Percentiles rank a stretch among this genome's conserved stretches.
Evolutionary conservation across 2,888 invertebrate species (phyloP).

Genomic region (Dilophus febrilis): DNA sequence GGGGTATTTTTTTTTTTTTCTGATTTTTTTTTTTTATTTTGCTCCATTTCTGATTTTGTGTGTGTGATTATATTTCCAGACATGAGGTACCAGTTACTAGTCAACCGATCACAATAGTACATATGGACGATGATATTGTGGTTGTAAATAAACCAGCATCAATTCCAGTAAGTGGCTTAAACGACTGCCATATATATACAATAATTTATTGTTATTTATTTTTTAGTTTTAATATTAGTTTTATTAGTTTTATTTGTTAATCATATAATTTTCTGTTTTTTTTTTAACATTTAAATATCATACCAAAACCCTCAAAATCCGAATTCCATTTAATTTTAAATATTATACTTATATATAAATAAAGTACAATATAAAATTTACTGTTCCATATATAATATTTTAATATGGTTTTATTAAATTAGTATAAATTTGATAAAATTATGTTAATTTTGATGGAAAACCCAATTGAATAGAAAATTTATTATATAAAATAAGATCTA

Average conservation of each 20-base stretch:
- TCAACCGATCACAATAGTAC: slow-evolving; percentile 90
- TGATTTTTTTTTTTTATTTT: slow-evolving; percentile 1
- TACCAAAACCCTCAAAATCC: not conserved
- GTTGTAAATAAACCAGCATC: slow-evolving; percentile 99
- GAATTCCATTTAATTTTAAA: not conserved
- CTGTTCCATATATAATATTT: too few relatives aligned
- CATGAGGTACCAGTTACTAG: slow-evolving; percentile 98
- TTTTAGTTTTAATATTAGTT: too few relatives aligned
- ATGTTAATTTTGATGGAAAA: too few relatives aligned
- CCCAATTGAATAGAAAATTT: too few relatives aligned
- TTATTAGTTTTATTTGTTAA: not conserved
- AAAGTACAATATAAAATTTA: too few relatives aligned
- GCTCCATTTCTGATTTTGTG: slow-evolving; percentile 1
- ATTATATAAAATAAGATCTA: too few relatives aligned
- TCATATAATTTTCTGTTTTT: not conserved
- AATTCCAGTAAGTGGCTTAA: slow-evolving; percentile 94
- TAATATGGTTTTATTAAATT: too few relatives aligned
- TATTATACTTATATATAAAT: too few relatives aligned
- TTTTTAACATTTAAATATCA: not conserved
- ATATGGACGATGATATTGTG: slow-evolving; percentile 96
- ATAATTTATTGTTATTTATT: not conserved
- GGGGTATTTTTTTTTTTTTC: too few relatives aligned
- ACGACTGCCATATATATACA: slow-evolving; percentile 45
- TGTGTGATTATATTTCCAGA: slow-evolving; percentile 44
- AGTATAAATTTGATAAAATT: too few relatives aligned